These are phyloP conservation scores for Saguinus midas DNA, from an alignment of 2,113 vertebrate genomes.

Conservation along the genomic window DNA sequence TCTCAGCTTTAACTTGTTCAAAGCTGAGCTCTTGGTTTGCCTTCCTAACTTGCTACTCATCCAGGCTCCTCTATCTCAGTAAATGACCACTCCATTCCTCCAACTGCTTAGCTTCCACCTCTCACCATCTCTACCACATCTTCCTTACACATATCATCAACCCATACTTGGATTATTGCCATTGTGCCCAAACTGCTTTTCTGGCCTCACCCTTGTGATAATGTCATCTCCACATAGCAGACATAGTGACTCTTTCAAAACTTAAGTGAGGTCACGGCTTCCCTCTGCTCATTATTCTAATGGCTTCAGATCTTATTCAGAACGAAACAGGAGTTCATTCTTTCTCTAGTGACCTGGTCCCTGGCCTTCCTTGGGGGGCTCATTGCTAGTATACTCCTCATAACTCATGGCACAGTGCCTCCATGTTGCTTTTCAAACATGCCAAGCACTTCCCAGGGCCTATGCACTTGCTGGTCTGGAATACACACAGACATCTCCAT, in stretches of 20 bases:
- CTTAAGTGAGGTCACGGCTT: neutral
- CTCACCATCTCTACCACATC: neutral
- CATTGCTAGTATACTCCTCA: neutral
- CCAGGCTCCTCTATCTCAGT: neutral
- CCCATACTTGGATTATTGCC: neutral
- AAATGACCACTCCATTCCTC: neutral
- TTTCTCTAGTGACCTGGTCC: neutral
- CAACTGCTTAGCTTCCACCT: neutral
- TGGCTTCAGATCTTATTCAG: neutral
- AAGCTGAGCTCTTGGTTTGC: neutral
- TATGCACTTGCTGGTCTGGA: neutral
- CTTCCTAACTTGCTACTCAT: neutral
- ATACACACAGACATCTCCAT: too few relatives aligned
- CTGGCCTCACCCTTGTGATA: neutral
- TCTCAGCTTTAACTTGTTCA: neutral
- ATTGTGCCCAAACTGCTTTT: neutral
- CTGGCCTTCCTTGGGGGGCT: neutral
- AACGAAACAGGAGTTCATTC: neutral
- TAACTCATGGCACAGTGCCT: neutral
- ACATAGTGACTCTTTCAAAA: neutral
- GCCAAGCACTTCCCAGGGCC: neutral
- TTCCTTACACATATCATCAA: too few relatives aligned
- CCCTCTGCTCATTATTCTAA: neutral
- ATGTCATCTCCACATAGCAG: neutral
- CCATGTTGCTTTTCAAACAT: neutral